Percentiles rank a stretch among this genome's conserved stretches.
These are phyloP conservation scores for Nasonia oneida DNA, from an alignment of 2,888 invertebrate genomes.

Conservation along the genomic window DNA sequence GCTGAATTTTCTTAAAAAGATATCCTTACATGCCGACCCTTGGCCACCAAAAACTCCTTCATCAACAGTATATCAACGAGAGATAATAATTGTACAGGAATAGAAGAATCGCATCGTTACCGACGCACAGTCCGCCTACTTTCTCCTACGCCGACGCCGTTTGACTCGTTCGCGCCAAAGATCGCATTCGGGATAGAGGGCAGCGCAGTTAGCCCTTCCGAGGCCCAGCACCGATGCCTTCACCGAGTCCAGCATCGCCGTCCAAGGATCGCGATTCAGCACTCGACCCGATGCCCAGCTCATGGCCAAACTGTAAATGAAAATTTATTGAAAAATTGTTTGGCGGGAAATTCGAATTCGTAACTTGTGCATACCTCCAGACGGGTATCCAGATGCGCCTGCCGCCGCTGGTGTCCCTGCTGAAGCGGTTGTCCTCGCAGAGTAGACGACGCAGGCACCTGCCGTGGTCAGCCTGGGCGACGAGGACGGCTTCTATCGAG, in stretches of 20 bases:
- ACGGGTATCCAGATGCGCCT: conserved; percentile 87
- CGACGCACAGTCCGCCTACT: conserved; percentile 54
- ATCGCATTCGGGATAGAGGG: conserved; percentile 82
- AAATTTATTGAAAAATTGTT: not conserved
- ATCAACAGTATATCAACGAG: not conserved
- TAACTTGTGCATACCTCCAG: conserved; percentile 84
- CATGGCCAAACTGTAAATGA: conserved; percentile 85
- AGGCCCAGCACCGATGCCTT: conserved; percentile 86
- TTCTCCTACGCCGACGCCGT: conserved; percentile 74
- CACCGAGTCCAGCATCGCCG: conserved; percentile 82
- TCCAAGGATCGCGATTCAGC: conserved; percentile 76
- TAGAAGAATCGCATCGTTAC: not conserved
- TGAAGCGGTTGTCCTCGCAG: conserved; percentile 85
- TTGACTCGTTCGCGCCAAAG: conserved; percentile 78
- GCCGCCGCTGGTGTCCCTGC: conserved; percentile 81
- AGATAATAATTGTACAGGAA: not conserved
- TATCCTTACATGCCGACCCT: not conserved
- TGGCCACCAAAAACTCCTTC: not conserved
- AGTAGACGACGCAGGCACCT: conserved; percentile 84
- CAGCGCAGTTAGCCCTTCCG: conserved; percentile 84
- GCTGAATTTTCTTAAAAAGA: not conserved
- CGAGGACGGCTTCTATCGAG: conserved; percentile 82
- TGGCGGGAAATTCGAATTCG: not conserved
- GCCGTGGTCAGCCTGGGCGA: conserved; percentile 80
- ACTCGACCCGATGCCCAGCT: conserved; percentile 86